phyloP scores from a whole-genome alignment of 92 coral and sea anemone genomes.

The Parazoanthus atlanticus region DNA sequence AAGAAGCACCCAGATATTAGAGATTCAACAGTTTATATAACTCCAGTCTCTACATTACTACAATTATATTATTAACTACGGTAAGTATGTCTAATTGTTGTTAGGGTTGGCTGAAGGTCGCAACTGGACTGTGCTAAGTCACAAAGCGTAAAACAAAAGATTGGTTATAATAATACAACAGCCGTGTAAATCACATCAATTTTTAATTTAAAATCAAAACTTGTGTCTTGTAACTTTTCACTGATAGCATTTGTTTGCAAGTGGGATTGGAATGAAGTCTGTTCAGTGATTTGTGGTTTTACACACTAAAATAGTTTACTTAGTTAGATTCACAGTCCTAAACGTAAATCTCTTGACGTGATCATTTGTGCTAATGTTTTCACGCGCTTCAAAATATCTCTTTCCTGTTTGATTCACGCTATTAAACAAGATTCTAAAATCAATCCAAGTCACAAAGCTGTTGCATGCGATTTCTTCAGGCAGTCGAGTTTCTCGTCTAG shows the following conservation, averaged over 20 bases:
- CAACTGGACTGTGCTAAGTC: not conserved
- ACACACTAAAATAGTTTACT: not conserved
- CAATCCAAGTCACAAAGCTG: not conserved
- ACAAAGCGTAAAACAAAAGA: conserved; percentile 6
- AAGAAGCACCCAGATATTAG: no score
- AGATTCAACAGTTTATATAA: no score
- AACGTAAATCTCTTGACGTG: not conserved
- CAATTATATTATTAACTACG: no score
- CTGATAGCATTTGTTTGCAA: not conserved
- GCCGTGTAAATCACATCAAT: conserved; percentile 8
- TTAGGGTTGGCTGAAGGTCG: not conserved
- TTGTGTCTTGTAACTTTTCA: not conserved
- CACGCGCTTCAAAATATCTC: not conserved
- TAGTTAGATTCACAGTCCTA: not conserved
- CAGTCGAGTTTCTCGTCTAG: not conserved
- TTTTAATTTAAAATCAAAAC: conserved; percentile 3
- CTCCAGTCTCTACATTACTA: no score
- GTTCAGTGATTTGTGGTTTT: not conserved
- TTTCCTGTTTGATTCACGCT: not conserved
- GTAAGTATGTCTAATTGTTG: no score
- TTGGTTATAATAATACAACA: not conserved
- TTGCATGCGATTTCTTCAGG: not conserved
- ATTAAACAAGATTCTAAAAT: not conserved
- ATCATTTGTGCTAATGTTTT: not conserved
- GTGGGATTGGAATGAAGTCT: not conserved